Evolutionary conservation across 2,888 invertebrate species (phyloP).

Genomic region (Catonia carolina): DNA sequence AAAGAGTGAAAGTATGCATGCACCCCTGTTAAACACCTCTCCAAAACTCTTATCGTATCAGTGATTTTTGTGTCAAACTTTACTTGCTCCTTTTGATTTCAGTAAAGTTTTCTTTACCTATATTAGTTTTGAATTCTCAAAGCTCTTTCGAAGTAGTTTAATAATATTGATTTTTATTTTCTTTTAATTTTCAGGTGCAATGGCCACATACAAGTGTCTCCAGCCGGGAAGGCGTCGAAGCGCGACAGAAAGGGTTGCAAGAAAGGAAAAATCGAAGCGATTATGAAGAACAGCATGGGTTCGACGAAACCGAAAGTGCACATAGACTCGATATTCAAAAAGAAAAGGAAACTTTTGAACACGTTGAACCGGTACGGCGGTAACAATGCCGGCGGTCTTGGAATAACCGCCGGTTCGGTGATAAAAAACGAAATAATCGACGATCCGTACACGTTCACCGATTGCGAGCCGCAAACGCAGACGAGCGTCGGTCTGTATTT

Average conservation of each 20-base stretch:
- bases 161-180: no score
- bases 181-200: conserved; percentile 35
- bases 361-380: not conserved
- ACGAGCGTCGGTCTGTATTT: conserved; percentile 27
- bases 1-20: no score
- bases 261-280: conserved; percentile 37
- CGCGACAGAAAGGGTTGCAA: conserved; percentile 37
- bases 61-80: no score
- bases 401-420: conserved; percentile 16
- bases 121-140: no score
- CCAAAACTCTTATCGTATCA: no score
- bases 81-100: no score
- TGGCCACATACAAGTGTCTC: conserved; percentile 35
- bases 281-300: conserved; percentile 34
- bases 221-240: conserved; percentile 32
- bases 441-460: conserved; percentile 35
- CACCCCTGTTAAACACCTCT: no score
- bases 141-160: no score
- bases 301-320: conserved; percentile 22
- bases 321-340: not conserved
- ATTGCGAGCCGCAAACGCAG: conserved; percentile 29
- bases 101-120: no score
- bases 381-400: not conserved
- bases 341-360: not conserved
- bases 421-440: conserved; percentile 25